These are phyloP conservation scores for Drosophila erecta DNA, from an alignment of 1,140 invertebrate genomes.

Conservation along the genomic window DNA sequence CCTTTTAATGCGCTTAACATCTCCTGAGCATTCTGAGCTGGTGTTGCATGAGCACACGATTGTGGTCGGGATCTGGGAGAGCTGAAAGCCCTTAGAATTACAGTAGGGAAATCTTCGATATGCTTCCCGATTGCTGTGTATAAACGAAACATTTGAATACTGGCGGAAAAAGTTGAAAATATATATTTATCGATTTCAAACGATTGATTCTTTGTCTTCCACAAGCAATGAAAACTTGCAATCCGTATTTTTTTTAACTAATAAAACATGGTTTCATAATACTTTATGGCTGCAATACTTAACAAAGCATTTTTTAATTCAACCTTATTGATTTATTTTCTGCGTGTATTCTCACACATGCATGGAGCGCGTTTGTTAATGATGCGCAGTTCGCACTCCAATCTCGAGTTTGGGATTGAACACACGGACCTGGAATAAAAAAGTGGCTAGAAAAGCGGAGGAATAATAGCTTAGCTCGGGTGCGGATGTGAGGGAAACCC, in stretches of 20 bases:
- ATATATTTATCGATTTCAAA: no score
- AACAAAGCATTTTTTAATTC: no score
- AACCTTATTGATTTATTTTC: neutral
- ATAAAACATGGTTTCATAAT: no score
- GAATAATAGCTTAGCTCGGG: constrained; percentile 13
- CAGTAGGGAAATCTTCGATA: neutral
- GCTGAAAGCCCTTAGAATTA: constrained; percentile 9
- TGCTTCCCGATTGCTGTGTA: constrained; percentile 5
- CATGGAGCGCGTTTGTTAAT: constrained; percentile 51
- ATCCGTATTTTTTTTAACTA: no score
- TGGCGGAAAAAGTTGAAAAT: no score
- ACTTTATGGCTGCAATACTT: no score
- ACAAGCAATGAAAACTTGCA: no score
- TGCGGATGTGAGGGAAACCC: neutral
- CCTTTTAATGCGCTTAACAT: constrained; percentile 62
- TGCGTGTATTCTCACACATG: constrained; percentile 22
- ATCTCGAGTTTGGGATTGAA: constrained; percentile 35
- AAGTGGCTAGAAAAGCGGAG: constrained; percentile 6
- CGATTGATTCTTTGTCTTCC: no score
- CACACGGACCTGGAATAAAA: constrained; percentile 8
- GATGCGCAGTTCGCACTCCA: constrained; percentile 53
- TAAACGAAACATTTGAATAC: neutral
- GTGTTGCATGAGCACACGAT: constrained; percentile 20
- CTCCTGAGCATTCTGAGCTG: constrained; percentile 39
- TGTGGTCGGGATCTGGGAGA: constrained; percentile 29